Evolutionary conservation across 2,113 vertebrate species (phyloP).

Genomic region (Terrapene triunguis): DNA sequence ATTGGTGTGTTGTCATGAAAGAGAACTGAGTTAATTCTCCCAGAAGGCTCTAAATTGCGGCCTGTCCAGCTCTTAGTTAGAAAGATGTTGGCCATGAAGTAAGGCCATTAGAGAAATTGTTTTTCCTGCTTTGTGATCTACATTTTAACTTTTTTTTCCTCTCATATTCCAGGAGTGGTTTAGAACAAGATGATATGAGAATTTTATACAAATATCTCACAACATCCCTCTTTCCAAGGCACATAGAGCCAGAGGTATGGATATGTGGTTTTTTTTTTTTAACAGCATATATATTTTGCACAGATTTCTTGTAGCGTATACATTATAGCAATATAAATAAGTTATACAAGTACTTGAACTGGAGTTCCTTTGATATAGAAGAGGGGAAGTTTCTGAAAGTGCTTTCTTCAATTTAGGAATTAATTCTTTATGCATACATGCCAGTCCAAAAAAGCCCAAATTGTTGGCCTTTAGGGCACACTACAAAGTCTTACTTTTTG

Average conservation of each 20-base stretch:
- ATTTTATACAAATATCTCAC: constrained; percentile 98
- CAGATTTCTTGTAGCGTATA: neutral
- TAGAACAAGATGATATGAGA: constrained; percentile 98
- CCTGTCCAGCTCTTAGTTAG: neutral
- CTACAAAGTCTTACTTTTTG: neutral
- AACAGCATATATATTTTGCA: neutral
- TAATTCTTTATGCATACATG: neutral
- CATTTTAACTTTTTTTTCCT: neutral
- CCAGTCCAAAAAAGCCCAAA: neutral
- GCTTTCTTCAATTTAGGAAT: neutral
- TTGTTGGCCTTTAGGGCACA: neutral
- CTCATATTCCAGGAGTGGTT: constrained; percentile 88
- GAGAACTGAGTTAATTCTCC: neutral
- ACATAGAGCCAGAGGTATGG: constrained; percentile 95
- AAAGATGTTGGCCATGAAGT: neutral
- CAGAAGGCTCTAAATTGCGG: neutral
- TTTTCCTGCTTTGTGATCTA: neutral
- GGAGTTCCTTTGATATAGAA: neutral
- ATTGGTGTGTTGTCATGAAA: neutral
- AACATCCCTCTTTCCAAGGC: constrained; percentile 95
- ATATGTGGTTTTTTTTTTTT: neutral
- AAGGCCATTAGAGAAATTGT: neutral
- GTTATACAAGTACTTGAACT: neutral
- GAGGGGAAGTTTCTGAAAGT: neutral
- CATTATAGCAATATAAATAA: neutral